phyloP scores from a whole-genome alignment of 2,113 vertebrate species.

The Thamnaconus septentrionalis region DNA sequence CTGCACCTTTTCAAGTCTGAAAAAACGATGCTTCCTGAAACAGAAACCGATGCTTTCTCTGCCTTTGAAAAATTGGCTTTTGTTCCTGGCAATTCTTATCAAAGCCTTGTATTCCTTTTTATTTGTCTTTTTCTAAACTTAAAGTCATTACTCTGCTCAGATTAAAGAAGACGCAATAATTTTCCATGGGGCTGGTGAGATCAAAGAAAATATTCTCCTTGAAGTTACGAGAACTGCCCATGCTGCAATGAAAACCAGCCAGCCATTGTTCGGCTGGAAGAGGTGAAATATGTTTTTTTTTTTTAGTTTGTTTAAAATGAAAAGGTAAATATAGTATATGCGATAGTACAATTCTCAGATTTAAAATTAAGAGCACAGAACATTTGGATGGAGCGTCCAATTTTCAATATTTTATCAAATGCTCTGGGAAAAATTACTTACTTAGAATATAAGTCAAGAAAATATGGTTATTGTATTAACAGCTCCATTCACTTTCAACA shows the following conservation, averaged over 20 bases:
- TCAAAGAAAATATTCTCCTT: conserved; percentile 86
- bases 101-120: conserved; percentile 88
- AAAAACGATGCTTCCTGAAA: conserved; percentile 78
- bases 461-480: not conserved
- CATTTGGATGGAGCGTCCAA: too few relatives aligned
- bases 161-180: conserved; percentile 86
- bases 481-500: not conserved
- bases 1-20: conserved; percentile 82
- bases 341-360: too few relatives aligned
- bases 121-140: conserved; percentile 87
- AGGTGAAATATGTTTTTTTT: conserved; percentile 44
- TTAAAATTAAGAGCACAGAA: too few relatives aligned
- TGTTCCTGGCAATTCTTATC: conserved; percentile 87
- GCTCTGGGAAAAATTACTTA: not conserved
- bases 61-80: conserved; percentile 85
- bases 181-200: conserved; percentile 82
- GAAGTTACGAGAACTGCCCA: conserved; percentile 77
- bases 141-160: conserved; percentile 84
- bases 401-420: too few relatives aligned
- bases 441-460: not conserved
- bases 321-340: conserved; percentile 31
- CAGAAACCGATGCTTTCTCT: conserved; percentile 80
- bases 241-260: conserved; percentile 69
- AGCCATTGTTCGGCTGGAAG: conserved; percentile 72
- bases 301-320: conserved; percentile 53